phyloP scores from a whole-genome alignment of 2,797 vertebrate species.

The Crocodylus rhombifer region DNA sequence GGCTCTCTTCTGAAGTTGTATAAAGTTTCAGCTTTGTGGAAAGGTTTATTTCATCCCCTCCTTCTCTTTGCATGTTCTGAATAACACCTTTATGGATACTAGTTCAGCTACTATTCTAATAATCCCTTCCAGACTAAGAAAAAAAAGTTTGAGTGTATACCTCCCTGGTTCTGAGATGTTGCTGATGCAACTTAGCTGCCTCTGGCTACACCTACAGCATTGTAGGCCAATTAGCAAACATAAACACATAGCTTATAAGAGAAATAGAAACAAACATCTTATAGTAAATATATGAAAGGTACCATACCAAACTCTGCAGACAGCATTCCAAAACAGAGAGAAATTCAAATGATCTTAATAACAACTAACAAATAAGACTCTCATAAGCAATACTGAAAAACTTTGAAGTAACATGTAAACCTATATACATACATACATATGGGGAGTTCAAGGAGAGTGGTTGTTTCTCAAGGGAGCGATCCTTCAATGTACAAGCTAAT shows the following conservation, averaged over 20 bases:
- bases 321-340: background rate
- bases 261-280: background rate
- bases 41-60: background rate
- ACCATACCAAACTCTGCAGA: background rate
- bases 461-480: no score
- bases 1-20: background rate
- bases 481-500: no score
- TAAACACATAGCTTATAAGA: background rate
- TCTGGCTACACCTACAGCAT: background rate
- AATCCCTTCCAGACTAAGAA: background rate
- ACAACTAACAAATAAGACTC: background rate
- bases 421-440: background rate
- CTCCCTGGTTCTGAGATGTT: rapidly evolving
- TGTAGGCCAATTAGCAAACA: background rate
- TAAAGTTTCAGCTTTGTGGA: background rate
- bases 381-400: background rate
- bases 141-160: background rate
- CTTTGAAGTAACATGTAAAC: background rate
- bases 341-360: background rate
- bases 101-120: background rate
- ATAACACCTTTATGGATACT: background rate
- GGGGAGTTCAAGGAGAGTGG: no score
- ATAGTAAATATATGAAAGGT: background rate
- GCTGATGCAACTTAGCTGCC: background rate
- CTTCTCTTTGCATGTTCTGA: background rate